Evolutionary conservation across 2,797 vertebrate genomes (phyloP), one percentile per base, ranked within the genome.

Genomic region (Crocodylus rhombifer): DNA sequence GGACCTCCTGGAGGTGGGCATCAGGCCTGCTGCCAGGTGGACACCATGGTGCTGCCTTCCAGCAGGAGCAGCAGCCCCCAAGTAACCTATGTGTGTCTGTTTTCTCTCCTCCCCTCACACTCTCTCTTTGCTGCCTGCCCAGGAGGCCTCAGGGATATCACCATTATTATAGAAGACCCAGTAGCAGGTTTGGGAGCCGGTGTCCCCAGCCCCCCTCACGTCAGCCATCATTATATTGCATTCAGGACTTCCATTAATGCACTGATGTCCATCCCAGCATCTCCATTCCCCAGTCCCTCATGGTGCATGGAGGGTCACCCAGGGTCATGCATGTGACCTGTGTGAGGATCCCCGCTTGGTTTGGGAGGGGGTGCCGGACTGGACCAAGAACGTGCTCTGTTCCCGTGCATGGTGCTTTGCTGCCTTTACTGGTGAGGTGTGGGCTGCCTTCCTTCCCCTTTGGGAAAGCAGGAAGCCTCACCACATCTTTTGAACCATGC

Each of bases 91-190:
- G 75, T 92, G 51, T 95, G 78, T 95, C 61, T 95, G 84, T 94
- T 96, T 89, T 97, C 74, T 96, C 82, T 97, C 63, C 82, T 73
- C 96, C 91, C 95, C 95, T 88, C 97, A 76, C 95, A 63, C 93
- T 97, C 87, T 91, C 96, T 91, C 95, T 96, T 95, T 87, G 95
- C 91, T 97, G 90, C 95, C 96, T 91, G 96, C 82, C 91, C 97
- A 99, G 99, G 98, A 97, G 98, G 98, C 97, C 98, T 98, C 97
- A 98, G 99, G 98, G 99, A 98, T 98, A 99, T 99, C 99, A 99
- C 99, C 98, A 99, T 99, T 98, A 99, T 99, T 98, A 98, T 99
- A 97, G 99, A 99, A 98, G 99, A 99, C 95, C 99, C 99, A 61
- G 98, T 99, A 94, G 99, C 99, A 99, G 99, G 99, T 99, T 99